Evolutionary conservation across 2,888 invertebrate species (phyloP).

Genomic region (Sinopyrophorus schimmeli): DNA sequence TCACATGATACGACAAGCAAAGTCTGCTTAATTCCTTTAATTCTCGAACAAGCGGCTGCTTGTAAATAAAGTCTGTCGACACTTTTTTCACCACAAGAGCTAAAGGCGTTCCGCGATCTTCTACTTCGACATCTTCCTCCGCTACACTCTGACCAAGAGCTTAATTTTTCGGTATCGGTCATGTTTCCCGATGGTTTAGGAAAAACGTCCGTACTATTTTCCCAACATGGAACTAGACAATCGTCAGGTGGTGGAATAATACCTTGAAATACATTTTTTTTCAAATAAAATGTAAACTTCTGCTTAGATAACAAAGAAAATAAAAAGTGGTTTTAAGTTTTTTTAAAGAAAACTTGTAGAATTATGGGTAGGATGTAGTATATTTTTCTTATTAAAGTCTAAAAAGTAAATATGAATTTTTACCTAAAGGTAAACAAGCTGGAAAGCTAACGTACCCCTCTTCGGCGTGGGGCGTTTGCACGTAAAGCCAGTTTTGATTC

Average conservation of each 20-base stretch:
- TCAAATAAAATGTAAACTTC: no score
- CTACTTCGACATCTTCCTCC: constrained; percentile 56
- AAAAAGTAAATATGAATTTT: no score
- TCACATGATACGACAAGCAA: constrained; percentile 72
- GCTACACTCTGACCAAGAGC: constrained; percentile 70
- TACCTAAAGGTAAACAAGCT: constrained; percentile 76
- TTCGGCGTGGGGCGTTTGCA: constrained; percentile 82
- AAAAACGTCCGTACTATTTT: constrained; percentile 78
- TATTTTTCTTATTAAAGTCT: no score
- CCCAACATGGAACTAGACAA: constrained; percentile 76
- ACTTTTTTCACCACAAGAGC: constrained; percentile 68
- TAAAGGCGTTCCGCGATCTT: constrained; percentile 47
- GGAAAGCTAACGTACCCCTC: constrained; percentile 81
- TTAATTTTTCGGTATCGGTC: constrained; percentile 75
- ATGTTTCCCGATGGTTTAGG: constrained; percentile 80
- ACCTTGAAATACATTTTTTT: constrained; percentile 37
- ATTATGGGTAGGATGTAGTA: no score
- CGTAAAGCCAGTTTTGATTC: constrained; percentile 82
- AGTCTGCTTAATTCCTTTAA: constrained; percentile 63
- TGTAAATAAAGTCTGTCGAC: constrained; percentile 73
- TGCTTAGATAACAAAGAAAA: no score
- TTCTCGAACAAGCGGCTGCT: constrained; percentile 57
- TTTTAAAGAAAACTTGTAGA: no score
- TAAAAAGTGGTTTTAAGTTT: no score
- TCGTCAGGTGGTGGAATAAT: constrained; percentile 58